Base-by-base conservation (phyloP, 2,888 invertebrate genomes). In the Eumacrocentrus americanus region DNA sequence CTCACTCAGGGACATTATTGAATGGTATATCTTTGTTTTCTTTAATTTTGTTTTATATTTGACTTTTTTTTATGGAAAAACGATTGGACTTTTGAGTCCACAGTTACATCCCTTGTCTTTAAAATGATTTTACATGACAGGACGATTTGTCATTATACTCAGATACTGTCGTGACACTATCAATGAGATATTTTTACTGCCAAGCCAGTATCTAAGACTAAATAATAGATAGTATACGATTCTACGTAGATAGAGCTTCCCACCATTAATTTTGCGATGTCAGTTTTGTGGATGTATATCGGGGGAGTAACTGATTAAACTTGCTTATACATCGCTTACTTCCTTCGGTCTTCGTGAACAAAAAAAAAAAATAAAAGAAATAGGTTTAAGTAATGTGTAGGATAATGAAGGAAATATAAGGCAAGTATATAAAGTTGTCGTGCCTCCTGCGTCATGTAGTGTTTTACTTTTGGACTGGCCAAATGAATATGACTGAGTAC, bases 241-340 rank as follows among this genome's bases (percentile, higher is more conserved):
- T 29, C 3, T 25, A 29, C 16, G 25, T 11, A 5, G 29, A 9
- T 29, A 4, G 29, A 6, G 12, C 18, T 22, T 37, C 18, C 34
- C 11, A 48, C 16, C 16, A 25, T 51, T 20, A 6, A 18, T 37
- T 51, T 20, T n/a, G 18, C 12, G 35, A 22, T 12, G 35, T 11
- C 38, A 38, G 46, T 54, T 42, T 50, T 40, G 16, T 47, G 40
- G 47, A 58, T 37, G n/a, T 50, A 54, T 50, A 12, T 48, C 9
- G 11, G 6, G 6, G 11, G 29, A 16, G 11, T 14, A 11, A 44
- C 22, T 20, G 22, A 51, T 44, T 14, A 53, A 58, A 52, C 60
- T 58, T 63, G 64, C 71, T 71, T 69, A 42, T 55, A 62, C 67
- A 56, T 64, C 67, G 68, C 67, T 71, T 70, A 63, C 52, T 60